Base-by-base conservation (phyloP, 2,888 invertebrate genomes). In the Drosophila diplacantha region DNA sequence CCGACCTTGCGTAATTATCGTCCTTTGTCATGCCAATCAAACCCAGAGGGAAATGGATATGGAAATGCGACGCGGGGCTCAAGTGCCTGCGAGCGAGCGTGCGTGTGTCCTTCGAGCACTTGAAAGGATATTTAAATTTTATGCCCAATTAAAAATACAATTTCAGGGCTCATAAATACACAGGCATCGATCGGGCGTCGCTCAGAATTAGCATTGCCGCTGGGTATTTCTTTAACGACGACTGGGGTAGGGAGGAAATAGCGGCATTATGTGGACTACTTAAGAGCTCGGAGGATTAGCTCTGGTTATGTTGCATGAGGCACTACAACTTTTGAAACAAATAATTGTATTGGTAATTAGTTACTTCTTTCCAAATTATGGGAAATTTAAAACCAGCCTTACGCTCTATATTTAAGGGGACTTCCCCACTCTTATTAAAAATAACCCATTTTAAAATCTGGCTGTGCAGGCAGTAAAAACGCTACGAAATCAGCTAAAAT, bases 71-170 rank as follows among this genome's bases (percentile, higher is more conserved):
- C 50, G 74, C 77, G 20, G 16, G 39, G 37, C 54, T 81, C 77
- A 76, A 77, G 83, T 74, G 81, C 31, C 52, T 18, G 29, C 31
- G 9, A 7, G 20, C 59, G 63, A 14, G 29, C 31, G 9, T 12
- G 20, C 59, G 63, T 51, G 68, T 65, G 68, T 82, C 68, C 74
- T 73, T 67, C 44, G 60, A 39, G 41, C 65, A 68, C 71, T 37
- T 61, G 52, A 63, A 69, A 63, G 59, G 65, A 69, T 76, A 80
- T 83, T 83, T 72, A 76, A 72, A 81, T 81, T 71, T 81, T 76
- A 81, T 76, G 82, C 80, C 69, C 67, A 80, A 83, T 81, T 82
- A 83, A 69, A 81, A 81, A 68, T 67, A 70, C 75, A 74, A 78
- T 83, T 81, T 75, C 68, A 81, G 55, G 83, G 63, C 37, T 66